A percentile compares a stretch with the other conserved stretches of the same genome.
Evolutionary conservation across 2,797 vertebrate species (phyloP).

Genomic region (Neosilurus hyrtlii): DNA sequence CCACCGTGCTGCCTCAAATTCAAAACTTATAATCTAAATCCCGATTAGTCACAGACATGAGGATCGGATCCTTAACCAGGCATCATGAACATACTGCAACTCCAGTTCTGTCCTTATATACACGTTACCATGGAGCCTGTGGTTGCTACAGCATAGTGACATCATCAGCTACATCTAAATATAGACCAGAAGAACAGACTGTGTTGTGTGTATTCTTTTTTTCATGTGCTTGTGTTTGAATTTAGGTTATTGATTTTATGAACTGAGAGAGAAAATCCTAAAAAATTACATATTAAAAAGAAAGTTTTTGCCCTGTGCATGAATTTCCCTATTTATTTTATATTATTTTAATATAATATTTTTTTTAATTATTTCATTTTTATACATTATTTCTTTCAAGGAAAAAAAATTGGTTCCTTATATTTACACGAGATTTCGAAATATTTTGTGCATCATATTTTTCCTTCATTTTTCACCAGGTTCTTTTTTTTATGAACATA

Average conservation of each 20-base stretch:
- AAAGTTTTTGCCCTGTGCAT: too few relatives aligned
- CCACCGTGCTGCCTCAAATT: too few relatives aligned
- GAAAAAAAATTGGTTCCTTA: too few relatives aligned
- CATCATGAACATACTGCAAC: not conserved
- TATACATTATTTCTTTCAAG: too few relatives aligned
- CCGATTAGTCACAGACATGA: not conserved
- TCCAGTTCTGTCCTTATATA: not conserved
- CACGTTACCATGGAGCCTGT: conserved; percentile 15
- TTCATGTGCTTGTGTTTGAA: not conserved
- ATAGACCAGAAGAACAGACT: conserved; percentile 6
- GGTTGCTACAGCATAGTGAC: conserved; percentile 11
- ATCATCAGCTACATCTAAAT: conserved; percentile 12
- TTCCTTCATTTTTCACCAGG: too few relatives aligned
- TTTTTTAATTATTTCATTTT: too few relatives aligned
- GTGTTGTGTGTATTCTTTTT: not conserved
- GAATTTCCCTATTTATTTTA: too few relatives aligned
- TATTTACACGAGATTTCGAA: too few relatives aligned
- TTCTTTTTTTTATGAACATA: too few relatives aligned
- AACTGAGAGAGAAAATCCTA: not conserved
- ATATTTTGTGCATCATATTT: too few relatives aligned
- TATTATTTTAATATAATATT: too few relatives aligned
- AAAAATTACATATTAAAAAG: not conserved
- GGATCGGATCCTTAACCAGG: not conserved
- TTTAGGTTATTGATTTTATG: not conserved
- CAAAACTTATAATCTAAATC: not conserved